Evolutionary conservation across 2,797 vertebrate species (phyloP).

Genomic region (Euphonia xanthogaster): DNA sequence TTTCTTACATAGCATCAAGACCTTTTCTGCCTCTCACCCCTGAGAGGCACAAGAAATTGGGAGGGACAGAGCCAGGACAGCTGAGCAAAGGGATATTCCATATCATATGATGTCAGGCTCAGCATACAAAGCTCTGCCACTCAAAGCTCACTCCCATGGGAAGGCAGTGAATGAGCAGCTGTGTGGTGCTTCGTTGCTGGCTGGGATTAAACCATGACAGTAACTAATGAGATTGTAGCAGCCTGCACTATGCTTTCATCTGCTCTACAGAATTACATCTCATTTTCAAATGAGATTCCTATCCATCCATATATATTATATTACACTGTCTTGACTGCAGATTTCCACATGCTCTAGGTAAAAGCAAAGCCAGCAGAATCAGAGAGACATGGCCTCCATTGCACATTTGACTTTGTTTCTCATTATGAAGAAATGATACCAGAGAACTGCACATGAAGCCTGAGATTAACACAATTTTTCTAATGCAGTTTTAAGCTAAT

Average conservation of each 20-base stretch:
- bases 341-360: not conserved
- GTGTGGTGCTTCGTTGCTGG: not conserved
- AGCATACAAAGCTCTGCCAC: not conserved
- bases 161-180: not conserved
- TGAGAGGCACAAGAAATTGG: not conserved
- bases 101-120: not conserved
- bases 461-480: not conserved
- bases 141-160: not conserved
- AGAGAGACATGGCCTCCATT: not conserved
- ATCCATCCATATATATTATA: not conserved
- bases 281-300: slow-evolving; percentile 1
- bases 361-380: not conserved
- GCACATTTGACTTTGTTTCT: not conserved
- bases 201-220: not conserved
- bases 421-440: not conserved
- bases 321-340: not conserved
- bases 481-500: not conserved
- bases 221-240: not conserved
- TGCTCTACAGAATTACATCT: not conserved
- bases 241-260: not conserved
- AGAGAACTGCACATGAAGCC: not conserved
- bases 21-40: not conserved
- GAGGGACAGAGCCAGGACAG: not conserved
- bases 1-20: not conserved
- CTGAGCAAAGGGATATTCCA: not conserved